Base-by-base conservation (phyloP, 2,888 invertebrate species). In the Leistus spinibarbis region DNA sequence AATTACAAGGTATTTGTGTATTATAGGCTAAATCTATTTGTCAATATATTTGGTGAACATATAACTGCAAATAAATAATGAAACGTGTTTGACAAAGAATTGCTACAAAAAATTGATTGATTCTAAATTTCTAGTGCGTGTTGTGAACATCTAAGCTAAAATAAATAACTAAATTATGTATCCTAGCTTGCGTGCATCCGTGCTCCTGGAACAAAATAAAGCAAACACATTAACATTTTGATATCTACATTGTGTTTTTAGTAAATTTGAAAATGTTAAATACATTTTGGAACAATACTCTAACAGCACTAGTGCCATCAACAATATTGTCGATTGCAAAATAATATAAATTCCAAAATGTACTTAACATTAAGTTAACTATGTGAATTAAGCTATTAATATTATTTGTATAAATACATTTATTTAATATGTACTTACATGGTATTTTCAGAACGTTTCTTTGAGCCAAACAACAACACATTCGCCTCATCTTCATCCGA, bases 201-300 rank as follows among this genome's bases (percentile, higher is more conserved):
- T 71, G 71, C 66, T 71, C 73, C 73, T 73, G 73, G 57, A 73
- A 73, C 66, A 73, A 60, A 62, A 7, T 57, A 73, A 70, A 67
- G 73, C 73, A 60, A 66, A 60, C 53, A 67, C 67, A 67, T 62
- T 60, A 60, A 60, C 2, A n/a, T 40, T 2, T 40, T 40, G 1
- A 13, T 40, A 13, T 2, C 40, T 40, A 40, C 40, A 40, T 10
- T 40, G 2, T 3, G 16, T 23, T n/a, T 64, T 64, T 23, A n/a
- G 24, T 24, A 3, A 24, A 24, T 23, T 23, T 20, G 24, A 23
- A 23, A 23, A 24, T 24, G 16, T 23, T 23, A 27, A 64, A 64
- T 22, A 63, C n/a, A 22, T 63, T 9, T 20, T 10, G 3, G 22
- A 63, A 19, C n/a, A 23, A 1, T 40, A 10, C 0, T 57, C 57